phyloP scores from a whole-genome alignment of 2,888 invertebrate species.

The Thecocarcelia acutangulata region DNA sequence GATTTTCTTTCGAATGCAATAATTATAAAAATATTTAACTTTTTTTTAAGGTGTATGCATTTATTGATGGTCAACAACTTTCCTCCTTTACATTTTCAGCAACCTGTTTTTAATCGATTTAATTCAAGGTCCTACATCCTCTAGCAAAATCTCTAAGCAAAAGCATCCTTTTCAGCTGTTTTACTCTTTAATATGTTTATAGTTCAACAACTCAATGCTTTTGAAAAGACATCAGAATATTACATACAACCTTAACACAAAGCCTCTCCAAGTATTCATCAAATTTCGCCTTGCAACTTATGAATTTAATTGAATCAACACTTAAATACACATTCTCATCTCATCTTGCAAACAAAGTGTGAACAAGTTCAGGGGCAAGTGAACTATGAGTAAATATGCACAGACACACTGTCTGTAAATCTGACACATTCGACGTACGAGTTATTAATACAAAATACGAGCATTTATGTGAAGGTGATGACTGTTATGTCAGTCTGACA shows the following conservation, averaged over 20 bases:
- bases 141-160: too few relatives aligned
- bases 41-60: too few relatives aligned
- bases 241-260: not conserved
- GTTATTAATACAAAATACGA: slow-evolving; percentile 14
- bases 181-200: too few relatives aligned
- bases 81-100: too few relatives aligned
- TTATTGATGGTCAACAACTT: too few relatives aligned
- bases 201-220: too few relatives aligned
- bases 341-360: not conserved
- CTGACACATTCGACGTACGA: slow-evolving; percentile 30
- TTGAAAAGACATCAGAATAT: not conserved
- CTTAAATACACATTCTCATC: not conserved
- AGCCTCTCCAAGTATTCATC: not conserved
- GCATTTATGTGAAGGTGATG: too few relatives aligned
- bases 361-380: not conserved
- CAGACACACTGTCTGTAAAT: not conserved
- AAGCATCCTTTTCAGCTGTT: too few relatives aligned
- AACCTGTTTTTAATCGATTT: too few relatives aligned
- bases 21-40: too few relatives aligned
- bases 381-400: not conserved
- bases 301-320: slow-evolving; percentile 42
- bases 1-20: too few relatives aligned
- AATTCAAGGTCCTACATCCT: too few relatives aligned
- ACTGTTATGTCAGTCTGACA: slow-evolving; percentile 16
- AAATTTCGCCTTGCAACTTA: not conserved